Percentiles rank a stretch among this genome's conserved stretches.
Evolutionary conservation across 2,888 invertebrate species (phyloP).

Genomic region (Cremastobaeus sp.): DNA sequence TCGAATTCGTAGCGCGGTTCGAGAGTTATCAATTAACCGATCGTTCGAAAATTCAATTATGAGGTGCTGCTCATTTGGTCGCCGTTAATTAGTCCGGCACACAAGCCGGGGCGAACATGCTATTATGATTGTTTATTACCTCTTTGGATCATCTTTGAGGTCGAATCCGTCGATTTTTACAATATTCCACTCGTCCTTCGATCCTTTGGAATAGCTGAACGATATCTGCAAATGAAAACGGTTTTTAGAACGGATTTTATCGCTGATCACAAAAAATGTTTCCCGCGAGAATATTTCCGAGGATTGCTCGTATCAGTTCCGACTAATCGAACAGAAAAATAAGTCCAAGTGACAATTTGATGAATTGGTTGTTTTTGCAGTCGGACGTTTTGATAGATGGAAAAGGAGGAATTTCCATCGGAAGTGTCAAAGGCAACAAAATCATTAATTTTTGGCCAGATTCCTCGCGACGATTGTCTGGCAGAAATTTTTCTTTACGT

Average conservation of each 20-base stretch:
- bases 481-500: conserved; percentile 1
- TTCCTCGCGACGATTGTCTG: neutral
- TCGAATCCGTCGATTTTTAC: conserved; percentile 92
- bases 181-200: conserved; percentile 90
- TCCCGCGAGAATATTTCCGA: too few relatives aligned
- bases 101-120: conserved; percentile 8
- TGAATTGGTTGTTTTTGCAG: too few relatives aligned
- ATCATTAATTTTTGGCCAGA: neutral
- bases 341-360: too few relatives aligned
- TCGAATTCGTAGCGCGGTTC: conserved; percentile 38
- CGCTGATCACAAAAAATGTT: neutral
- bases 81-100: conserved; percentile 32
- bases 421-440: neutral
- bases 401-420: too few relatives aligned
- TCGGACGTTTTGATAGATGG: too few relatives aligned
- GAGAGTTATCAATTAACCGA: conserved; percentile 33
- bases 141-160: conserved; percentile 88
- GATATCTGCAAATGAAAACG: conserved; percentile 83
- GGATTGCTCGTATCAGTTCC: too few relatives aligned
- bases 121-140: conserved; percentile 79
- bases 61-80: conserved; percentile 20
- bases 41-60: conserved; percentile 45
- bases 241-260: neutral
- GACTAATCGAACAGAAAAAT: too few relatives aligned
- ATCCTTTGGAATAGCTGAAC: conserved; percentile 88